These are phyloP conservation scores for Clusia tigrina DNA, from an alignment of 2,888 invertebrate species.

Conservation along the genomic window DNA sequence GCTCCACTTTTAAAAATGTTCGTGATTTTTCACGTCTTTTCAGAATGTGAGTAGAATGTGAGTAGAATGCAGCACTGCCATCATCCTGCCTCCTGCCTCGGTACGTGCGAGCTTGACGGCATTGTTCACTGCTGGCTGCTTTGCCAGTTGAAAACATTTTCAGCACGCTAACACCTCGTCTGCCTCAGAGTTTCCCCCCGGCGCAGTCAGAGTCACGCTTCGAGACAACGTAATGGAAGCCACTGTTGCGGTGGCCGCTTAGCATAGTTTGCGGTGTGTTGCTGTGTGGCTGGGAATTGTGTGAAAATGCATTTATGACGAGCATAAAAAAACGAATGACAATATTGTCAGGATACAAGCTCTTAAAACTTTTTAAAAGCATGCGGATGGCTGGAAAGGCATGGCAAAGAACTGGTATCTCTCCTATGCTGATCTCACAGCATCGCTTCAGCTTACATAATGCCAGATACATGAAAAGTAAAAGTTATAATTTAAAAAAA, in stretches of 20 bases:
- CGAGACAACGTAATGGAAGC: neutral
- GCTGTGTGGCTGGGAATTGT: too few species aligned
- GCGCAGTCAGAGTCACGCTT: neutral
- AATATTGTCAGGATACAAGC: neutral
- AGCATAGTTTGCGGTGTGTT: too few species aligned
- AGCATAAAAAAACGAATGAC: neutral
- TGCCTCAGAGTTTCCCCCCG: too few species aligned
- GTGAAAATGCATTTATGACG: neutral
- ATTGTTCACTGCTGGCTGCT: neutral
- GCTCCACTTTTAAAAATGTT: neutral
- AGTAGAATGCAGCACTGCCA: too few species aligned
- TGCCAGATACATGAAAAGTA: too few species aligned
- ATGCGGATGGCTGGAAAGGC: neutral
- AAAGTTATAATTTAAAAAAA: neutral
- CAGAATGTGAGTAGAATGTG: too few species aligned
- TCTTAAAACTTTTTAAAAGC: neutral
- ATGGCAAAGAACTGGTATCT: too few species aligned
- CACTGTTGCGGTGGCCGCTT: too few species aligned
- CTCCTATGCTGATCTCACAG: too few species aligned
- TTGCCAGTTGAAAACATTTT: neutral
- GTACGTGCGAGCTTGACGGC: neutral
- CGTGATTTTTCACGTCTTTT: slow-evolving; percentile 1
- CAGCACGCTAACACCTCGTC: neutral
- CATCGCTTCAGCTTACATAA: neutral
- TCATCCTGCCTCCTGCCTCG: too few species aligned